Evolutionary conservation across 2,797 vertebrate species (phyloP).

Genomic region (Lagodon rhomboides): DNA sequence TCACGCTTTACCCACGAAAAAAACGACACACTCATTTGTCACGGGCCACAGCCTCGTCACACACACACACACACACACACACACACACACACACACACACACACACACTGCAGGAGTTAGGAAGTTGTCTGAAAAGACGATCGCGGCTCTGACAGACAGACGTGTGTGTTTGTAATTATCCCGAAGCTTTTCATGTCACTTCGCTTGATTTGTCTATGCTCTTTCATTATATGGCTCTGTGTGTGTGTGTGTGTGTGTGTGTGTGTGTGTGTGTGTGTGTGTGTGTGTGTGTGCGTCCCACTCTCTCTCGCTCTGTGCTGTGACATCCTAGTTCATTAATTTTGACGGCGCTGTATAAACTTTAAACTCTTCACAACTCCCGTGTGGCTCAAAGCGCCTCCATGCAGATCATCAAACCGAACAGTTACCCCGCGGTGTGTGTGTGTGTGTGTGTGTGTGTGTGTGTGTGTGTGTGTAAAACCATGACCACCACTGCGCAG

Average conservation of each 20-base stretch:
- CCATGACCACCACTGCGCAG: neutral
- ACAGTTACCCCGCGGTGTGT: neutral
- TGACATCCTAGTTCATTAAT: conserved; percentile 63
- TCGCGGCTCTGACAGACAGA: conserved; percentile 28
- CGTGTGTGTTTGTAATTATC: conserved; percentile 56
- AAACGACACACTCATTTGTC: conserved; percentile 51
- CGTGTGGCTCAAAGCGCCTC: conserved; percentile 13
- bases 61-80: conserved; percentile 31
- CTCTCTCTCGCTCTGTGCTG: neutral
- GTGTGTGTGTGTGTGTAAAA: neutral
- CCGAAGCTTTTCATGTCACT: conserved; percentile 50
- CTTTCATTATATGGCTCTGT: conserved; percentile 24
- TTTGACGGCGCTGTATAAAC: conserved; percentile 45
- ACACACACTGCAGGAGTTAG: conserved; percentile 25
- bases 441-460: neutral
- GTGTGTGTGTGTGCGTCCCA: neutral
- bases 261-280: conserved; percentile 21
- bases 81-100: conserved; percentile 17
- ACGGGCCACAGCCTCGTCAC: conserved; percentile 12
- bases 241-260: conserved; percentile 20
- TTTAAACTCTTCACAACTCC: conserved; percentile 48
- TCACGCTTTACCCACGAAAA: conserved; percentile 44
- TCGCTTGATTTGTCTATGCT: conserved; percentile 52
- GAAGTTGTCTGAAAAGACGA: conserved; percentile 30
- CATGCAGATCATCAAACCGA: conserved; percentile 38